A percentile compares a stretch with the other conserved stretches of the same genome.
These are phyloP conservation scores for Babyrousa celebensis DNA, from an alignment of 2,797 vertebrate genomes.

Conservation along the genomic window DNA sequence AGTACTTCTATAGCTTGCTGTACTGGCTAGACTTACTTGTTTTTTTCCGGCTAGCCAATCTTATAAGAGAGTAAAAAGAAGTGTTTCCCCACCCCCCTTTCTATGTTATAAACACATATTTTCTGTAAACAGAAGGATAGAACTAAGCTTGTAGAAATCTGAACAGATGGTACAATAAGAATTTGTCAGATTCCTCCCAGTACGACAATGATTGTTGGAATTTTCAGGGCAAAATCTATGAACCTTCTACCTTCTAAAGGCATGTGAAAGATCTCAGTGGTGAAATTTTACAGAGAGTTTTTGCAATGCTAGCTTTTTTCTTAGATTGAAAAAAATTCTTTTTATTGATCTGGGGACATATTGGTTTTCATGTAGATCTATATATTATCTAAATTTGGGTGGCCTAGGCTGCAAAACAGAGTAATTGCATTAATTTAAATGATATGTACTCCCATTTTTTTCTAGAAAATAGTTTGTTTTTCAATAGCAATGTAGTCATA, in stretches of 20 bases:
- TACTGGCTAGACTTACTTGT: too few species aligned
- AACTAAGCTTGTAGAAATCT: background rate
- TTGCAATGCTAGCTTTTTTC: background rate
- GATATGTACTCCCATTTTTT: too few species aligned
- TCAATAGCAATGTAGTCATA: too few species aligned
- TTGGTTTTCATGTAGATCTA: background rate
- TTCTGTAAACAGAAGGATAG: slow-evolving; percentile 19
- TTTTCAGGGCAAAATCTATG: background rate
- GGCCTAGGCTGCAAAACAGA: background rate
- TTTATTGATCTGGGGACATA: background rate
- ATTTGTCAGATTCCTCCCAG: background rate
- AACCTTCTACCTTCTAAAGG: background rate
- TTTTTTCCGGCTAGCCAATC: background rate
- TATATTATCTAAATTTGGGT: background rate
- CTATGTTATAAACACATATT: background rate
- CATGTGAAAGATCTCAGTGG: background rate
- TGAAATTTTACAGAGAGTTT: background rate
- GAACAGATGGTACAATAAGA: slow-evolving; percentile 2
- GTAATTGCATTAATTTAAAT: background rate
- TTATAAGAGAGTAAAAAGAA: background rate
- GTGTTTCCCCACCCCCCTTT: background rate
- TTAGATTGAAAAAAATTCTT: background rate
- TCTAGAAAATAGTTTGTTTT: too few species aligned
- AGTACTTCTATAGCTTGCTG: background rate
- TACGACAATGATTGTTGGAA: background rate